Conservation (phyloP, 2,797 vertebrate genomes). For the Poecilia velifera region DNA sequence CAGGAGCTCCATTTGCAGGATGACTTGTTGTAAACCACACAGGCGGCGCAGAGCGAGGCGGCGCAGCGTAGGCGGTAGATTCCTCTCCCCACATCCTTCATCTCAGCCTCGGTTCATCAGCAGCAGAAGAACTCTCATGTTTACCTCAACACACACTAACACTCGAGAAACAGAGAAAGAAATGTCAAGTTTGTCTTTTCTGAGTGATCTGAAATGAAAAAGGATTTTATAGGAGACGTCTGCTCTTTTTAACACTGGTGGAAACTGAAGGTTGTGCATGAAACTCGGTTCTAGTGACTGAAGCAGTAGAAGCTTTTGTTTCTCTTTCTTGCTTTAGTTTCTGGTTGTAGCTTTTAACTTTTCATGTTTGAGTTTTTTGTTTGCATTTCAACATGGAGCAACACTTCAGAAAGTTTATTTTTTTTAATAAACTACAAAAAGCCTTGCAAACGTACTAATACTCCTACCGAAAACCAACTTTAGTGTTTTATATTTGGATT, state of each 20-base stretch:
- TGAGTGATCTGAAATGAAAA: neutral
- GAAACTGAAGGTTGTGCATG: conserved; percentile 36
- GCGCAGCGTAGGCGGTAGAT: conserved; percentile 60
- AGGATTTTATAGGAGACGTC: neutral
- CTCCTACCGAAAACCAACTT: neutral
- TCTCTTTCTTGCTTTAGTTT: conserved; percentile 44
- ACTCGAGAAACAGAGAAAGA: neutral
- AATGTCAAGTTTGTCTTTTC: neutral
- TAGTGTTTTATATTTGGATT: neutral
- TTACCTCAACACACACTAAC: conserved; percentile 49
- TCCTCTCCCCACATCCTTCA: conserved; percentile 71
- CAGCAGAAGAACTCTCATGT: conserved; percentile 52
- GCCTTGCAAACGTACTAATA: conserved; percentile 3
- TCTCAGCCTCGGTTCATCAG: conserved; percentile 56
- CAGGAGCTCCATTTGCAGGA: conserved; percentile 59
- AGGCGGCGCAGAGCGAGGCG: conserved; percentile 56
- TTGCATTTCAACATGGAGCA: conserved; percentile 3
- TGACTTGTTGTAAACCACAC: conserved; percentile 64
- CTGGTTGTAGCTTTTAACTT: conserved; percentile 47
- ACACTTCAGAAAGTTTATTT: neutral
- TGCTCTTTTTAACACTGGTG: neutral
- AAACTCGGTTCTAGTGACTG: conserved; percentile 7
- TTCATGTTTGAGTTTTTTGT: conserved; percentile 15
- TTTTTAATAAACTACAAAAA: neutral
- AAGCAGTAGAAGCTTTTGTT: conserved; percentile 14